Base-by-base conservation (phyloP, 2,113 vertebrate genomes). In the Corydoras maculifer region DNA sequence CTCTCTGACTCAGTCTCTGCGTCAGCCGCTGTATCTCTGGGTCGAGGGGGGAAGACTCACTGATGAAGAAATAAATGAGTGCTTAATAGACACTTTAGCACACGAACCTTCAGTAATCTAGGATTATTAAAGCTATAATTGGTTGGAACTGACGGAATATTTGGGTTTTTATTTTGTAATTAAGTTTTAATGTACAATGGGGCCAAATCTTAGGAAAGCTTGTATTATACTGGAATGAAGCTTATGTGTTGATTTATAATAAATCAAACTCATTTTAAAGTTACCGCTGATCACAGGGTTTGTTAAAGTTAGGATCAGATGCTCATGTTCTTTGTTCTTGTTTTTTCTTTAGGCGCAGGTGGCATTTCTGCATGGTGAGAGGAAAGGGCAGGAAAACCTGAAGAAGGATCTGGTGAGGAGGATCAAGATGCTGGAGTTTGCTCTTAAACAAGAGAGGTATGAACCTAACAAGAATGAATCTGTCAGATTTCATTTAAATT, bases 361-460 rank as follows among this genome's bases (percentile, higher is more conserved):
- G 8, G 81, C 87, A 60, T 88, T 88, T 74, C 83, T 90, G 68
- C 88, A 90, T 81, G 88, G 88, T 0, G 87, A 90, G 78, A 70
- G 86, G 25, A 81, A 86, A 3, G 88, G 88, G 0, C 88, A 90
- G 81, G 87, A 88, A 74, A 90, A 90, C 79, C 84, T 90, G 76
- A 88, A 88, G 80, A 88, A 86, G 43, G 88, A 90, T 73, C 84
- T 90, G 80, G 86, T 88, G 69, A 81, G 88, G 5, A 71, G 88
- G n/a, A 90, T 90, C 71, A 88, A 88, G 82, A 90, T 90, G 88
- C 83, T 90, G 83, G 88, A 90, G 74, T 90, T 81, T 9, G 84
- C 84, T 3, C 85, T 90, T 25, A 88, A 86, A 66, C 88, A 90
- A 80, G 88, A 90, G 80, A 87, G 88, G 88, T 89, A 72, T 70